Conservation (phyloP, 2,113 vertebrate species). For the Microtus oregoni region DNA sequence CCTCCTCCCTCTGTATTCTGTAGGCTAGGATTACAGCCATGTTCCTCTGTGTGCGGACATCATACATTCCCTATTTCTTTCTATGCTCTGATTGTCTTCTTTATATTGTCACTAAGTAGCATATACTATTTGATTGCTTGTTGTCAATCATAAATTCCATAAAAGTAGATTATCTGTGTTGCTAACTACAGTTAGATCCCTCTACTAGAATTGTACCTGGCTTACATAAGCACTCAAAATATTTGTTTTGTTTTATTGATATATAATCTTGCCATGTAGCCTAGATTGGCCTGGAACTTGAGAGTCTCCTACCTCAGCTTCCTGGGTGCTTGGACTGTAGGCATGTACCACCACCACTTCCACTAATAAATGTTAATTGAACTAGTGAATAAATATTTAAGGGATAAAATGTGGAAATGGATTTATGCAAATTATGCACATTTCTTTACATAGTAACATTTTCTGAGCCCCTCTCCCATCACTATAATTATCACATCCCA, state of each 20-base stretch:
- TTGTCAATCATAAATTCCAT: background rate
- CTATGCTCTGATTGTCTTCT: background rate
- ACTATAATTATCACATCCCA: background rate
- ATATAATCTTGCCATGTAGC: background rate
- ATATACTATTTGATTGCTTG: background rate
- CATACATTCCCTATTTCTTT: background rate
- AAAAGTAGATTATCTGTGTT: background rate
- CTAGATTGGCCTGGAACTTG: background rate
- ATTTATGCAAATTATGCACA: background rate
- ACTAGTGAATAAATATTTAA: conserved; percentile 55
- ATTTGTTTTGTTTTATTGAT: background rate
- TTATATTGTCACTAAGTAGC: background rate
- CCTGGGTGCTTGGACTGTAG: background rate
- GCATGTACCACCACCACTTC: background rate
- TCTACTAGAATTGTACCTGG: background rate
- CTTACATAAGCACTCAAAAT: background rate
- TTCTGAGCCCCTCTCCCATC: background rate
- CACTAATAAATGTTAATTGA: conserved; percentile 28
- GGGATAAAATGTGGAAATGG: background rate
- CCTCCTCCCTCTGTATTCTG: background rate
- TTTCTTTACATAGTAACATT: background rate
- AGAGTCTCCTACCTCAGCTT: background rate
- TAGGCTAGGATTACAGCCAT: background rate
- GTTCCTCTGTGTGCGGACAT: background rate
- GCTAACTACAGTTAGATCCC: background rate